phyloP scores from a whole-genome alignment of 2,888 invertebrate genomes.

The Anorthoa munda region DNA sequence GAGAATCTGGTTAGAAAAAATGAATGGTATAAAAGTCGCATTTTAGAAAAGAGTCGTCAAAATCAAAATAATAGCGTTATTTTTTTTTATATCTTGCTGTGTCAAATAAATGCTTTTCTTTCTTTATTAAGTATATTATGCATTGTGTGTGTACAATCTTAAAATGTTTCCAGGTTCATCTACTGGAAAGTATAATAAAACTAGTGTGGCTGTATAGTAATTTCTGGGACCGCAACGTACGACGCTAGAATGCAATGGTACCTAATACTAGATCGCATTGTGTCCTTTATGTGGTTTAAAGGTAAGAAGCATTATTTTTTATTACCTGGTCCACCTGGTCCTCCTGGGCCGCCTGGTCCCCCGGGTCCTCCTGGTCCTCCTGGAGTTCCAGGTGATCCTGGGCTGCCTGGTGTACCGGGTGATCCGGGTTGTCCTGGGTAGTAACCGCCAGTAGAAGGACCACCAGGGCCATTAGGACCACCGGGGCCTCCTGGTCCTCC shows the following conservation, averaged over 20 bases:
- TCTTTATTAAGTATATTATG: too few species aligned
- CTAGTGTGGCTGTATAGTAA: not conserved
- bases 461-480: slow-evolving; percentile 71
- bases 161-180: too few species aligned
- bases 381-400: slow-evolving; percentile 62
- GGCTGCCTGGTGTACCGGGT: slow-evolving; percentile 54
- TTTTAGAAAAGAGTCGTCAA: not conserved
- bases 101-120: too few species aligned
- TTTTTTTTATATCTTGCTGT: too few species aligned
- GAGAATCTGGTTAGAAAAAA: slow-evolving; percentile 12
- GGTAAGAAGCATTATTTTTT: not conserved
- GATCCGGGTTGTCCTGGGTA: slow-evolving; percentile 58
- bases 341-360: slow-evolving; percentile 62
- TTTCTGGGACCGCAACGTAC: not conserved
- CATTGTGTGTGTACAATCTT: too few species aligned
- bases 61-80: not conserved
- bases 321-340: slow-evolving; percentile 50
- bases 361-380: slow-evolving; percentile 65
- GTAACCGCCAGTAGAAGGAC: slow-evolving; percentile 66
- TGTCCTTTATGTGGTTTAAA: not conserved
- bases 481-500: slow-evolving; percentile 62
- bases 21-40: not conserved
- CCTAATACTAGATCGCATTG: not conserved
- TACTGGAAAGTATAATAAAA: not conserved
- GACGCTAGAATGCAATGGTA: not conserved